Base-by-base conservation (phyloP, 2,888 invertebrate genomes). In the Napeogenes inachia region DNA sequence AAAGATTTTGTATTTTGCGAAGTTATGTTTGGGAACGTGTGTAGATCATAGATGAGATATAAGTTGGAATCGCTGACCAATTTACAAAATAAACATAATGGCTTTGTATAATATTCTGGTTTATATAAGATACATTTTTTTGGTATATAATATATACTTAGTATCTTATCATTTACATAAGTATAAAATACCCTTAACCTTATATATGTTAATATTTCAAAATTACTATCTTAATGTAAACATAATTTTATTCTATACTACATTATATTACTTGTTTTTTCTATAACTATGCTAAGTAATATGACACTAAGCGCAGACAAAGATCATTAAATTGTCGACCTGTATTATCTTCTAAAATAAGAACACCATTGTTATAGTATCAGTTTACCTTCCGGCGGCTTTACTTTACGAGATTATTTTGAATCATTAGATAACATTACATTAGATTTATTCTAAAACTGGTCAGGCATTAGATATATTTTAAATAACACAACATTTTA, bases 271-370 rank as follows among this genome's bases (percentile, higher is more conserved):
- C 21, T 33, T 50, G 56, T 60, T 57, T 64, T 65, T 55, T 13
- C 13, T 13, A 33, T 54, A 38, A 54, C 42, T 3, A 66, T 54
- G 0, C 47, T 4, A 32, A 2, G 84, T 71, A 85, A 85, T 68
- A 57, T 47, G 74, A 85, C 75, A 80, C 71, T 68, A 57, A 70
- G 65, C 68, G 63, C 61, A 70, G 64, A 69, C 65, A 67, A 74
- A 84, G 79, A 78, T 82, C 77, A 86, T 87, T 88, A 81, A 82
- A 78, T 77, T 79, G 88, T 88, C 87, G 60, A 68, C 75, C 65
- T 77, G 69, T 75, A 80, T 88, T 84, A 81, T 69, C 59, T 61
- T 64, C 66, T 65, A 83, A 81, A 84, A 84, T 78, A 71, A 73
- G 63, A 71, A 74, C 73, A 75, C 66, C 71, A 71, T 83, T 73